These are phyloP conservation scores for Galago senegalensis DNA, from an alignment of 2,797 vertebrate species.

Conservation along the genomic window DNA sequence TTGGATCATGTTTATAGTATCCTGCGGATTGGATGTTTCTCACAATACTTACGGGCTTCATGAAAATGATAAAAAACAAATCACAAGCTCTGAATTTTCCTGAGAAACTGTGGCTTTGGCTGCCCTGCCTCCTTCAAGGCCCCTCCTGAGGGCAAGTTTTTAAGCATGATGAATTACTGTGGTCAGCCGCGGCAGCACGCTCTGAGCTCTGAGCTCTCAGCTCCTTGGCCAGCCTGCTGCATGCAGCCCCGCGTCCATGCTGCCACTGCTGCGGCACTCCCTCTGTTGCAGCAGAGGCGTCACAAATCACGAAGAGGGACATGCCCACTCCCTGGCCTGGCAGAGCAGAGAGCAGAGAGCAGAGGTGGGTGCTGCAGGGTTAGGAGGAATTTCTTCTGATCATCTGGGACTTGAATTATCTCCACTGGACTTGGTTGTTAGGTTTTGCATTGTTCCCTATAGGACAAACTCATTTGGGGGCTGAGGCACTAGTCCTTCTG, in stretches of 20 bases:
- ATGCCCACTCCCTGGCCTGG: background rate
- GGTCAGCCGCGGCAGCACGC: slow-evolving; percentile 68
- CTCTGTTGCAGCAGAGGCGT: slow-evolving; percentile 22
- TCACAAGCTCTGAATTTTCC: slow-evolving; percentile 33
- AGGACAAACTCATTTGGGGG: slow-evolving; percentile 27
- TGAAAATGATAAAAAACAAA: slow-evolving; percentile 21
- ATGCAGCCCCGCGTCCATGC: background rate
- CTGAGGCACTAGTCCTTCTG: background rate
- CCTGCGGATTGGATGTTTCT: slow-evolving; percentile 30
- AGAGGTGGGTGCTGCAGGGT: slow-evolving; percentile 62
- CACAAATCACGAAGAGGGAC: slow-evolving; percentile 58
- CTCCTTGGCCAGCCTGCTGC: slow-evolving; percentile 50
- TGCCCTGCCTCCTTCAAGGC: background rate
- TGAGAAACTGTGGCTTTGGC: background rate
- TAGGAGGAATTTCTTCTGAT: slow-evolving; percentile 44
- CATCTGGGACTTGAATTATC: background rate
- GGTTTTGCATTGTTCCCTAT: slow-evolving; percentile 7
- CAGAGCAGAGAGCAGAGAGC: background rate
- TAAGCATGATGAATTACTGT: slow-evolving; percentile 79
- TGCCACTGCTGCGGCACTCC: background rate
- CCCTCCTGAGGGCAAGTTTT: slow-evolving; percentile 53
- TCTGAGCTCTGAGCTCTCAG: background rate
- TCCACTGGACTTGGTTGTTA: background rate
- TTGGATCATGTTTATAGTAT: slow-evolving; percentile 27
- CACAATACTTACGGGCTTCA: slow-evolving; percentile 23